Evolutionary conservation across 2,888 invertebrate genomes (phyloP).

Genomic region (Ennomos erosarius): DNA sequence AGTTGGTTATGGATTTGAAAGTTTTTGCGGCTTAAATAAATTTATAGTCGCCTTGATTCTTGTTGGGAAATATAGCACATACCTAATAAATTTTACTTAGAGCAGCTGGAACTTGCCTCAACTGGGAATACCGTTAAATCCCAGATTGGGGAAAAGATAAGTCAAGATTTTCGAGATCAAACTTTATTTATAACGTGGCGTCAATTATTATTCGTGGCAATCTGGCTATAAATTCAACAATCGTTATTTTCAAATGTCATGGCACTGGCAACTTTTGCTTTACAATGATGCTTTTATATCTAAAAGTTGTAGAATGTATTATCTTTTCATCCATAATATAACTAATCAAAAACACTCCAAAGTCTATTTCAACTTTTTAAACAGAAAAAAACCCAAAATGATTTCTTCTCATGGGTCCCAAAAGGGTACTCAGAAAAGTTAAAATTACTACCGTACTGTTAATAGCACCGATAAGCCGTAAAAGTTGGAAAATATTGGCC

Average conservation of each 20-base stretch:
- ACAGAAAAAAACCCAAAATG: neutral
- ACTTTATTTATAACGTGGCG: slow-evolving; percentile 2
- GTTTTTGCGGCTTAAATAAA: slow-evolving; percentile 8
- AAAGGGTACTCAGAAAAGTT: slow-evolving; percentile 10
- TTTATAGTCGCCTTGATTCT: slow-evolving; percentile 2
- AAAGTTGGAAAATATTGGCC: no score
- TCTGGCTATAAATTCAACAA: neutral
- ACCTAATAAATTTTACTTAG: slow-evolving; percentile 17
- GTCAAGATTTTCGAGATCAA: neutral
- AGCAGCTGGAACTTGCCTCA: slow-evolving; percentile 13
- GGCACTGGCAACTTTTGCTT: no score
- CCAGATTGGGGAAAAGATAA: slow-evolving; percentile 8
- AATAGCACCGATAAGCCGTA: slow-evolving; percentile 6
- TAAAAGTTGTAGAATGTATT: no score
- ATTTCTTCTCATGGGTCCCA: slow-evolving; percentile 17
- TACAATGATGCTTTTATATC: no score
- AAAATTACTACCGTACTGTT: slow-evolving; percentile 20
- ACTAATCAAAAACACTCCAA: no score
- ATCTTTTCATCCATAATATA: no score
- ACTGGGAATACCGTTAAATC: slow-evolving; percentile 9
- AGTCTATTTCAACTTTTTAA: no score
- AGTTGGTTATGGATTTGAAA: neutral
- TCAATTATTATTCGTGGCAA: neutral
- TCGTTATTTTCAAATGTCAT: no score
- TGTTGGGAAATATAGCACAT: slow-evolving; percentile 13